phyloP scores from a whole-genome alignment of 1,140 invertebrate genomes.

The Aricia agestis region DNA sequence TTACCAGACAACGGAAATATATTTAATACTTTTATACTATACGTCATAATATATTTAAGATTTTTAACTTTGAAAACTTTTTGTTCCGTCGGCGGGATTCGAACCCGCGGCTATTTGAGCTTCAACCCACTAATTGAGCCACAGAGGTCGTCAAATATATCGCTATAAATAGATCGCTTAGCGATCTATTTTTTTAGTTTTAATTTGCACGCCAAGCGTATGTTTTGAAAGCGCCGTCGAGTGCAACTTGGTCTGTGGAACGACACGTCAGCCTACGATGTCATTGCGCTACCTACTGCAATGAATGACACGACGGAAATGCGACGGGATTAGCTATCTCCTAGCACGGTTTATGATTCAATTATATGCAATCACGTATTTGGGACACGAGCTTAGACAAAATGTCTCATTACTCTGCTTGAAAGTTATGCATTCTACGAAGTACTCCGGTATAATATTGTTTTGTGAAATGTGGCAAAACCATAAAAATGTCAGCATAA shows the following conservation, averaged over 20 bases:
- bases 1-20: too few relatives aligned
- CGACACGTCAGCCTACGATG: constrained; percentile 48
- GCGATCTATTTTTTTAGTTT: not conserved
- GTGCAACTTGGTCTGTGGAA: constrained; percentile 39
- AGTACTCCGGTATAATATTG: too few relatives aligned
- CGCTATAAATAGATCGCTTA: too few relatives aligned
- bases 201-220: not conserved
- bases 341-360: constrained; percentile 10
- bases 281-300: constrained; percentile 54
- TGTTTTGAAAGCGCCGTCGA: constrained; percentile 4
- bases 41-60: too few relatives aligned
- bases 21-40: too few relatives aligned
- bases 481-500: too few relatives aligned
- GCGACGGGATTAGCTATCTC: constrained; percentile 51
- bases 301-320: constrained; percentile 55
- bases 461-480: too few relatives aligned
- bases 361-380: constrained; percentile 4
- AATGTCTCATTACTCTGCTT: not conserved
- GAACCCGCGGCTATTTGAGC: too few relatives aligned
- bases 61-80: too few relatives aligned
- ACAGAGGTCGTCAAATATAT: too few relatives aligned
- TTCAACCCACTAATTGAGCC: too few relatives aligned
- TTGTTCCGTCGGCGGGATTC: too few relatives aligned
- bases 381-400: not conserved
- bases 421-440: not conserved